phyloP scores from a whole-genome alignment of 1,140 invertebrate genomes.

The Drosophila lacteicornis region DNA sequence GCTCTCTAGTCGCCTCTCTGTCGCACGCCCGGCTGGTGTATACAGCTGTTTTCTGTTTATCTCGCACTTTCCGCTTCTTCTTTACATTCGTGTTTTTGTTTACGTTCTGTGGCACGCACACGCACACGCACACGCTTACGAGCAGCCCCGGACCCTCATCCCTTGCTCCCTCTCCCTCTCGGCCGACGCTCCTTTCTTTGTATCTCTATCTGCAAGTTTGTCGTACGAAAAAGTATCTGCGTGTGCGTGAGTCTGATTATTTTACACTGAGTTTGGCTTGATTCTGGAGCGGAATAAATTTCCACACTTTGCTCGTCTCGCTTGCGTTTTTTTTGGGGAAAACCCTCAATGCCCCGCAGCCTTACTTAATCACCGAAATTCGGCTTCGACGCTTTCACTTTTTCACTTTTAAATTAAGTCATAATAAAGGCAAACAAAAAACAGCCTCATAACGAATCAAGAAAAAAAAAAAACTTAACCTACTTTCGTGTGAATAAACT shows the following conservation, averaged over 20 bases:
- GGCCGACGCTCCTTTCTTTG: background rate
- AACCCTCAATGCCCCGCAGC: conserved; percentile 15
- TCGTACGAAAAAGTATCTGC: conserved; percentile 14
- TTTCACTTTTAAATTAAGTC: conserved; percentile 83
- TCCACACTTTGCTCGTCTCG: conserved; percentile 6
- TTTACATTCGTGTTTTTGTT: conserved; percentile 79
- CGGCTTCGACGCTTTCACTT: conserved; percentile 69
- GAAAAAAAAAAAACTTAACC: conserved; percentile 59
- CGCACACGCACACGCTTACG: conserved; percentile 53
- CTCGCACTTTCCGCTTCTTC: conserved; percentile 81
- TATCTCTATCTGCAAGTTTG: conserved; percentile 51
- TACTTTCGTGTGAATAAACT: conserved; percentile 62
- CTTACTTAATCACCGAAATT: conserved; percentile 61
- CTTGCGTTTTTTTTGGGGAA: conserved; percentile 24
- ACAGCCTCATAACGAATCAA: conserved; percentile 21
- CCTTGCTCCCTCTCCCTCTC: no score
- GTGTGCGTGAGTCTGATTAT: conserved; percentile 9
- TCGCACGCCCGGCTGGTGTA: conserved; percentile 57
- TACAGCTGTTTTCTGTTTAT: conserved; percentile 83
- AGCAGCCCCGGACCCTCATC: background rate
- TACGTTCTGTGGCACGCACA: conserved; percentile 80
- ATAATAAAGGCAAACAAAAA: conserved; percentile 62
- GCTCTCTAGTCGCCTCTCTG: conserved; percentile 21
- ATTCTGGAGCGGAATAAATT: conserved; percentile 37
- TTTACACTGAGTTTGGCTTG: conserved; percentile 45